Percentiles rank a stretch among this genome's conserved stretches.
These are phyloP conservation scores for Siphamia tubifer DNA, from an alignment of 2,113 vertebrate species.

Conservation along the genomic window DNA sequence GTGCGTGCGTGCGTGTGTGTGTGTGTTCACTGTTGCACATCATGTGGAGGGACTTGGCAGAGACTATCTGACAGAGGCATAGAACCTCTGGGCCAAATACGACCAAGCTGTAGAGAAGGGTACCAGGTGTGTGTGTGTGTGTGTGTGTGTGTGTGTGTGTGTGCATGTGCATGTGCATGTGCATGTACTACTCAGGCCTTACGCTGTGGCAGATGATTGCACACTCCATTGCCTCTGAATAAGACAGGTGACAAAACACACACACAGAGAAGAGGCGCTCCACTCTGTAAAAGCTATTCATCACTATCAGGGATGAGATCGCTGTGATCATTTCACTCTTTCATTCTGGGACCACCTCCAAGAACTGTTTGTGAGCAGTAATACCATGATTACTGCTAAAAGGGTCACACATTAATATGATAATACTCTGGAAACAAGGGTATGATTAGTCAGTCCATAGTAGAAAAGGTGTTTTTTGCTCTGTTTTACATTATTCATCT, in stretches of 20 bases:
- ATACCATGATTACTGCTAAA: constrained; percentile 4
- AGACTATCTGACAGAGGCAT: constrained; percentile 22
- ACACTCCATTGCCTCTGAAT: constrained; percentile 65
- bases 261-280: constrained; percentile 11
- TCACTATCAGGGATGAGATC: constrained; percentile 31
- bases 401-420: background rate
- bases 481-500: background rate
- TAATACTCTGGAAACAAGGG: background rate
- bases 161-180: constrained; percentile 10
- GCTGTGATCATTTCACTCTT: constrained; percentile 19
- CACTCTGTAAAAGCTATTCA: constrained; percentile 33
- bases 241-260: constrained; percentile 63
- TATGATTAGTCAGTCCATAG: background rate
- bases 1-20: constrained; percentile 18
- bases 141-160: constrained; percentile 43
- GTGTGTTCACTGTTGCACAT: constrained; percentile 14
- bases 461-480: background rate
- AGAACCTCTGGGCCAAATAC: constrained; percentile 35
- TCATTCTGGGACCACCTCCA: background rate
- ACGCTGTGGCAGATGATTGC: constrained; percentile 39
- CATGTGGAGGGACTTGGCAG: constrained; percentile 35
- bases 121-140: constrained; percentile 55
- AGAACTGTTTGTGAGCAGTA: constrained; percentile 4
- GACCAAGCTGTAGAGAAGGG: constrained; percentile 36
- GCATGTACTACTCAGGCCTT: background rate